These are phyloP conservation scores for Melopsittacus undulatus DNA, from an alignment of 2,797 vertebrate species.

Conservation along the genomic window DNA sequence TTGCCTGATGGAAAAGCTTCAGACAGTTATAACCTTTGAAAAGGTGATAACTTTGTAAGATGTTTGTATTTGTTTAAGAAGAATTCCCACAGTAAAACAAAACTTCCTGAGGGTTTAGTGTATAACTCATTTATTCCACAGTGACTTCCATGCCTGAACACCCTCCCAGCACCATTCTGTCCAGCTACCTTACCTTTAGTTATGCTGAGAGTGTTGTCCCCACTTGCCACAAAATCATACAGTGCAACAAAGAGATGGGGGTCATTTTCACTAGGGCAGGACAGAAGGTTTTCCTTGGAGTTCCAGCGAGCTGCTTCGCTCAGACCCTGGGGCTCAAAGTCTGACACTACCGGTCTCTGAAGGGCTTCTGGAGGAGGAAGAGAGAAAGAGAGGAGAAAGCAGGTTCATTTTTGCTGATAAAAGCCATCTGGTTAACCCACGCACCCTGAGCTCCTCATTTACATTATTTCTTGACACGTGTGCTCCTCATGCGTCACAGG, in stretches of 20 bases:
- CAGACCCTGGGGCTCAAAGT: conserved; percentile 92
- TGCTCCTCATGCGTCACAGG: not conserved
- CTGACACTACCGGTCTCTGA: conserved; percentile 87
- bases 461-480: conserved; percentile 9
- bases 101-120: not conserved
- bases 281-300: conserved; percentile 97
- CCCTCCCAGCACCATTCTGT: not conserved
- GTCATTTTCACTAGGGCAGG: conserved; percentile 96
- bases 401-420: conserved; percentile 26
- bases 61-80: not conserved
- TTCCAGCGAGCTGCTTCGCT: conserved; percentile 97
- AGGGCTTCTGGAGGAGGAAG: conserved; percentile 85
- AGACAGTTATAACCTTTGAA: not conserved
- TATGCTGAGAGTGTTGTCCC: conserved; percentile 98
- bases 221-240: conserved; percentile 97
- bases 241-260: conserved; percentile 97
- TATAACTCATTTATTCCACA: not conserved
- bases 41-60: not conserved
- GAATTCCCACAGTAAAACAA: not conserved
- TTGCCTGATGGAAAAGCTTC: not conserved
- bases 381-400: conserved; percentile 37
- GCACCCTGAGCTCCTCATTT: not conserved
- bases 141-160: not conserved
- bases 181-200: conserved; percentile 88
- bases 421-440: conserved; percentile 1